These are phyloP conservation scores for Carlito syrichta DNA, from an alignment of 2,113 vertebrate genomes.

Conservation along the genomic window DNA sequence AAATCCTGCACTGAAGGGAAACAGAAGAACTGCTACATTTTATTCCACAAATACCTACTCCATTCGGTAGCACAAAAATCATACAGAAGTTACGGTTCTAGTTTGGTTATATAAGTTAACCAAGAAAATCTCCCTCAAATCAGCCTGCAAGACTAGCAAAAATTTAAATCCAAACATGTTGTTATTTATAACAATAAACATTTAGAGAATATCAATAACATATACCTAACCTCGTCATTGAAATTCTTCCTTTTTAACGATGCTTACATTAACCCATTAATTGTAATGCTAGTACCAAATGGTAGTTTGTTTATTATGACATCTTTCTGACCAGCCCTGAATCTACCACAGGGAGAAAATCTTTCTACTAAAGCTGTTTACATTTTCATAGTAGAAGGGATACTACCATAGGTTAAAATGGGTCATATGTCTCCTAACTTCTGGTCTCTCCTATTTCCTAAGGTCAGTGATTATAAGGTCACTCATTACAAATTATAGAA, in stretches of 20 bases:
- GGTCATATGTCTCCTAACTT: not conserved
- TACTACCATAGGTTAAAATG: not conserved
- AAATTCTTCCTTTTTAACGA: not conserved
- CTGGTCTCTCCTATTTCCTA: not conserved
- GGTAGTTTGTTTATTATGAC: not conserved
- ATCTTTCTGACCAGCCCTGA: not conserved
- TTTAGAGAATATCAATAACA: not conserved
- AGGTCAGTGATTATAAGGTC: not conserved
- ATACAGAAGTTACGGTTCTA: not conserved
- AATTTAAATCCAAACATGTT: not conserved
- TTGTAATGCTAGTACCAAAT: not conserved
- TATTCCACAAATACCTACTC: not conserved
- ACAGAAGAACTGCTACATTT: not conserved
- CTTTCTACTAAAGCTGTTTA: not conserved
- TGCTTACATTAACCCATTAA: not conserved
- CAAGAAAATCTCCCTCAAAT: not conserved
- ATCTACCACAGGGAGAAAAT: not conserved
- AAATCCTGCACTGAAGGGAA: constrained; percentile 1
- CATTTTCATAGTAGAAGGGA: not conserved
- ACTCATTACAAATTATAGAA: not conserved
- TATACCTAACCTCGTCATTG: not conserved
- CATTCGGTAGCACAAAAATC: not conserved
- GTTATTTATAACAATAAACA: not conserved
- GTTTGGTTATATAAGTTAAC: not conserved
- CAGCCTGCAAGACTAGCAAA: not conserved